Percentiles rank a stretch among this genome's conserved stretches.
Evolutionary conservation across 2,888 invertebrate species (phyloP).

Genomic region (Drosophila meridionalis): DNA sequence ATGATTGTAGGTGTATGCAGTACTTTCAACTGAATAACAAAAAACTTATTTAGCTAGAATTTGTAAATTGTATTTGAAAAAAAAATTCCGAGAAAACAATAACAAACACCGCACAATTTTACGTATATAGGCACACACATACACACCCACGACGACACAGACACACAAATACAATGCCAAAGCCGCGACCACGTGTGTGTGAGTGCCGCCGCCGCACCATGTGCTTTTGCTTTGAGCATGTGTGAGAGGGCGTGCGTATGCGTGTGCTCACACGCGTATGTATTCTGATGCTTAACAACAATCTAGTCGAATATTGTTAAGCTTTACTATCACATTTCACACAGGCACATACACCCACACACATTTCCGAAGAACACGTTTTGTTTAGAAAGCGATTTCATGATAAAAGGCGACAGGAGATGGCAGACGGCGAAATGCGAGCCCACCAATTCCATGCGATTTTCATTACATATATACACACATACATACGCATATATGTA

Average conservation of each 20-base stretch:
- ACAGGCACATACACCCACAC: neutral
- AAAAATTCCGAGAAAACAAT: constrained; percentile 46
- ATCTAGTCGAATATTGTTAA: constrained; percentile 35
- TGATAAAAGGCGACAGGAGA: constrained; percentile 30
- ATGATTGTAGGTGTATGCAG: neutral
- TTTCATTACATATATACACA: constrained; percentile 1
- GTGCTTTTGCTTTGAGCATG: constrained; percentile 67
- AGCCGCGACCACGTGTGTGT: constrained; percentile 68
- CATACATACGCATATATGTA: neutral
- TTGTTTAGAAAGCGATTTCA: constrained; percentile 67
- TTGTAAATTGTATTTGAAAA: neutral
- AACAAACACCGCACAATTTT: constrained; percentile 45
- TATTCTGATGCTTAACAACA: constrained; percentile 53
- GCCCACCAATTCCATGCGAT: constrained; percentile 26
- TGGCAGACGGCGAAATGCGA: constrained; percentile 35
- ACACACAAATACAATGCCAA: constrained; percentile 8
- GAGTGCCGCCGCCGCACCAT: constrained; percentile 69
- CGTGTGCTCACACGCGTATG: constrained; percentile 13
- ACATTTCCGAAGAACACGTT: constrained; percentile 8
- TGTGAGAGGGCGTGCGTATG: constrained; percentile 17
- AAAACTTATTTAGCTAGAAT: neutral
- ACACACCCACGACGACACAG: constrained; percentile 16
- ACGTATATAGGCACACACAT: constrained; percentile 2
- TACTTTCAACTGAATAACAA: neutral
- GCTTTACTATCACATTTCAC: constrained; percentile 66